Conservation (phyloP, 2,888 invertebrate genomes). For the Caenorhabditis uteleia region DNA sequence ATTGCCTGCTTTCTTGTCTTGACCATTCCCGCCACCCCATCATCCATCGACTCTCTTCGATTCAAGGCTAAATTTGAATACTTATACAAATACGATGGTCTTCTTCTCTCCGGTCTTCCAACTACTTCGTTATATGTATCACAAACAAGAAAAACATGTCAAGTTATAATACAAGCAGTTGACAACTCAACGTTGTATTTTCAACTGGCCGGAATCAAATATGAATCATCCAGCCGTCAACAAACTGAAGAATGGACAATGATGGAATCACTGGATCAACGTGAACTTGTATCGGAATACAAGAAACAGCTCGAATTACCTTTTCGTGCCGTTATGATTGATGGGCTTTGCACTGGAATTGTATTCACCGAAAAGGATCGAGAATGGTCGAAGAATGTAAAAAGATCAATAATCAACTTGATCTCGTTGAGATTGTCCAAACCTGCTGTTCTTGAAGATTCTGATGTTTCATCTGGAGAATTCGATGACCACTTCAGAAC, state of each 20-base stretch:
- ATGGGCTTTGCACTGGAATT: conserved; percentile 54
- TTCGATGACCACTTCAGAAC: too few relatives aligned
- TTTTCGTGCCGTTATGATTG: conserved; percentile 51
- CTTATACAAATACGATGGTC: conserved; percentile 29
- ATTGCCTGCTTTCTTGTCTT: conserved; percentile 38
- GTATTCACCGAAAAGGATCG: conserved; percentile 40
- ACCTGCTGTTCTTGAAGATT: too few relatives aligned
- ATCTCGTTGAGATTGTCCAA: conserved; percentile 11
- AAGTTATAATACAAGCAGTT: conserved; percentile 36
- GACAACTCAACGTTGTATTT: conserved; percentile 29
- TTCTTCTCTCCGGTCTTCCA: conserved; percentile 37
- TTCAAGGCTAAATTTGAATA: conserved; percentile 30
- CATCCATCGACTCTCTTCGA: conserved; percentile 18
- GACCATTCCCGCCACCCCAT: conserved; percentile 34
- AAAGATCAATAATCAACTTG: conserved; percentile 60
- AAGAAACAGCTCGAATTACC: conserved; percentile 43
- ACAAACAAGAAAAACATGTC: too few relatives aligned
- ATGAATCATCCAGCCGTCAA: conserved; percentile 18
- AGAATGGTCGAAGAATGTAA: conserved; percentile 62
- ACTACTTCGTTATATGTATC: too few relatives aligned
- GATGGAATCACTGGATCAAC: conserved; percentile 45
- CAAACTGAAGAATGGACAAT: conserved; percentile 15
- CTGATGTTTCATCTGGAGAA: too few relatives aligned
- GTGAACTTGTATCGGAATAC: conserved; percentile 37
- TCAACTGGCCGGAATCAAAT: conserved; percentile 18